Conservation (phyloP, 2,797 vertebrate species). For the Peromyscus eremicus region DNA sequence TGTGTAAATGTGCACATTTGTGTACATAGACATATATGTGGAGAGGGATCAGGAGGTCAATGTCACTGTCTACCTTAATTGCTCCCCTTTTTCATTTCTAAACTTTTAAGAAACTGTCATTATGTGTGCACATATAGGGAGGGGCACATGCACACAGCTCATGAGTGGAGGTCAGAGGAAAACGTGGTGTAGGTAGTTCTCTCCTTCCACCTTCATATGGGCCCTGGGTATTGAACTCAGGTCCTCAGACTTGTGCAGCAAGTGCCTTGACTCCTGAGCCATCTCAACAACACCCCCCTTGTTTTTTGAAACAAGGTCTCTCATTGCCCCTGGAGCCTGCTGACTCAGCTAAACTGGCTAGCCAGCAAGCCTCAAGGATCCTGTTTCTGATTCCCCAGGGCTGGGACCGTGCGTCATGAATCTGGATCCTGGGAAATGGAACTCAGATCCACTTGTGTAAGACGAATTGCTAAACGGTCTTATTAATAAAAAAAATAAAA, state of each 20-base stretch:
- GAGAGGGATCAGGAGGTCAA: neutral
- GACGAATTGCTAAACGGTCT: too few species aligned
- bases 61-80: neutral
- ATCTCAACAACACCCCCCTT: neutral
- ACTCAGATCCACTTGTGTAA: neutral
- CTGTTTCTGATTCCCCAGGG: neutral
- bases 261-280: neutral
- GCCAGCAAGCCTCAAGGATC: neutral
- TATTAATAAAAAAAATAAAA: too few species aligned
- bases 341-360: neutral
- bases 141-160: neutral
- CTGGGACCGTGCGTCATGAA: neutral
- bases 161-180: neutral
- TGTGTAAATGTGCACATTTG: neutral
- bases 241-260: neutral
- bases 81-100: neutral
- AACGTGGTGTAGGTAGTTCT: too few species aligned
- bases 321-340: neutral
- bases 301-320: neutral
- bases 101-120: neutral
- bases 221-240: neutral
- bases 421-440: neutral
- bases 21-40: neutral
- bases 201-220: neutral
- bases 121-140: neutral